Evolutionary conservation across 2,888 invertebrate genomes (phyloP).

Genomic region (Drosophila gaucha): DNA sequence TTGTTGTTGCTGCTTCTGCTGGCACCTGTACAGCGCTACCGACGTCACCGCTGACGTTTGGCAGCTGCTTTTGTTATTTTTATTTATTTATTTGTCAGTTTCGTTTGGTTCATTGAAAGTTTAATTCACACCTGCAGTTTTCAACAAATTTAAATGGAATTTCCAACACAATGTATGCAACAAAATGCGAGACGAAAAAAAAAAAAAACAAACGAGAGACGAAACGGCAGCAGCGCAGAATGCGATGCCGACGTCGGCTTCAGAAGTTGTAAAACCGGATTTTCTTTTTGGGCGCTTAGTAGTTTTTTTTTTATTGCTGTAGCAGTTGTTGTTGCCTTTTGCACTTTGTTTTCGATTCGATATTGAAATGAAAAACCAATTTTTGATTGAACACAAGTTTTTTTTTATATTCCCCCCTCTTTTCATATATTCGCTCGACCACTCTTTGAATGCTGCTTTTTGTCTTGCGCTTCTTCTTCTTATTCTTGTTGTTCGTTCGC

Average conservation of each 20-base stretch:
- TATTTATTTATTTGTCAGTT: conserved; percentile 19
- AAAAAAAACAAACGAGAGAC: conserved; percentile 19
- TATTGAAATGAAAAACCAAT: conserved; percentile 59
- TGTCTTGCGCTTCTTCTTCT: conserved; percentile 12
- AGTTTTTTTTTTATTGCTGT: conserved; percentile 33
- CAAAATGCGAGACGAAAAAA: conserved; percentile 15
- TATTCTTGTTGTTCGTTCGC: conserved; percentile 16
- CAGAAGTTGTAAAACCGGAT: conserved; percentile 81
- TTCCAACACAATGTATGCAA: conserved; percentile 39
- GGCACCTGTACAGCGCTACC: conserved; percentile 47
- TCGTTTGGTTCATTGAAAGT: conserved; percentile 48
- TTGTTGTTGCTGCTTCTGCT: conserved; percentile 17
- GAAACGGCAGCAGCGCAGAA: conserved; percentile 35
- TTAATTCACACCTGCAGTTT: conserved; percentile 61
- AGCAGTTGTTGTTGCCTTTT: conserved; percentile 64
- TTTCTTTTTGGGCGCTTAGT: conserved; percentile 73
- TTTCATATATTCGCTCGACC: conserved; percentile 18
- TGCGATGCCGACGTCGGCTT: conserved; percentile 26
- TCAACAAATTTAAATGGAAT: conserved; percentile 45
- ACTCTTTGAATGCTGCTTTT: conserved; percentile 20
- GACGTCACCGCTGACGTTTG: conserved; percentile 53
- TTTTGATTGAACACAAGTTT: conserved; percentile 46
- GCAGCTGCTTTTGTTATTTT: conserved; percentile 43
- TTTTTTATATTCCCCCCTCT: conserved; percentile 12
- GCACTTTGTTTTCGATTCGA: conserved; percentile 68